Base-by-base conservation (phyloP, 2,888 invertebrate genomes). In the Unio pictorum region DNA sequence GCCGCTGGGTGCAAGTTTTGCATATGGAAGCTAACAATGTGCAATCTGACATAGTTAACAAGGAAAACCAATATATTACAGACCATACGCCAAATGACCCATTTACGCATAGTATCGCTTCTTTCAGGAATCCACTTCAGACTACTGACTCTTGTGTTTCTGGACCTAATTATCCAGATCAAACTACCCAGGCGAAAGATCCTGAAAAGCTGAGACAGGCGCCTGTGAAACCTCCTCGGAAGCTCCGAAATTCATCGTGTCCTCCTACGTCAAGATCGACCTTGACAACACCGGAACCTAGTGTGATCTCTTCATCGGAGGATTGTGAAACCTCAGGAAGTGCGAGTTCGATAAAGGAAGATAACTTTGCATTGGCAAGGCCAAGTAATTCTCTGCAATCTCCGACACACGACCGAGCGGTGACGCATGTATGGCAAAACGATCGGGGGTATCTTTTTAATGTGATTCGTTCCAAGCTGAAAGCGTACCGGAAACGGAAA, bases 11-110 rank as follows among this genome's bases (percentile, higher is more conserved):
- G 45, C 81, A 81, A 34, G 80, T 80, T 8, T 64, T 86, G 20
- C 85, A 84, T 71, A 78, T 78, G 73, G 84, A 85, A 67, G 79
- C 84, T 0, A 79, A 76, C 60, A 81, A 78, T 72, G 78, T 86
- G 18, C 72, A 71, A 55, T 72, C 71, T 54, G 71, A 66, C 56
- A 67, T 59, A 57, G 26, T 66, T 1, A 59, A 63, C 45, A 61
- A 62, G 1, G 45, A 45, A 0, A 45, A 11, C 11, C 15, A 11
- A 45, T 11, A 15, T 45, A 15, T 3, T 15, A 45, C 45, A 15
- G 45, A 15, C 45, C 45, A 45, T 45, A 45, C 11, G 45, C 45
- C 15, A 15, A 45, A 45, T 45, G 45, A 15, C 45, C 45, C 11
- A 15, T 11, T 34, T 34, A 34, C 34, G 34, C 34, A 34, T 34